Evolutionary conservation across 2,797 vertebrate species (phyloP), one percentile per base, ranked within the genome.

Genomic region (Hafferia zeledoni): DNA sequence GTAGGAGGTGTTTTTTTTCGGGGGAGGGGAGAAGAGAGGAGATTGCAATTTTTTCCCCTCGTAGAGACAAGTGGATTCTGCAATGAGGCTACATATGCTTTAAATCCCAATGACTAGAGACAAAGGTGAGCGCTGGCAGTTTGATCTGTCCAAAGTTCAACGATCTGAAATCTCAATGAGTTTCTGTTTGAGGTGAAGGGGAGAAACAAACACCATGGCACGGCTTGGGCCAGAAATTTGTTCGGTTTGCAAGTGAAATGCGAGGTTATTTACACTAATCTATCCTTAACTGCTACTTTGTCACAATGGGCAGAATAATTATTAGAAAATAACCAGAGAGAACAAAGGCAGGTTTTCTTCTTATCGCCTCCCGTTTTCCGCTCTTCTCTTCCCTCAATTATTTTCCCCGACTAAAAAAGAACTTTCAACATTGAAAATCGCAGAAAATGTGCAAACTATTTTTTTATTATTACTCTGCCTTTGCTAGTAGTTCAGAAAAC

Each of bases 141-240:
- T 94, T 94, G 89, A 93, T 95, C 90, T 93, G 97, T 96, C 95
- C 97, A 98, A 98, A 98, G 98, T 98, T 98, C 98, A 98, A 67
- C 92, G 89, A 97, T 96, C 71, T 91, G 72, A 97, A 95, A 95
- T 94, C 94, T 97, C 94, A 88, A 50, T 87, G 87, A 94, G 95
- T 93, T 96, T 93, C 86, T 95, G 85, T 96, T 94, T 94, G 94
- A 89, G 96, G 86, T 93, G 69, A 90, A 96, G 95, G 87, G 70
- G 85, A 96, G 94, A 97, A 96, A 96, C 92, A 86, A 93, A 93
- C 87, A 94, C 33, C 46, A 19, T 68, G 71, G 92, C 79, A 86
- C 24, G 24, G 74, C 68, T 93, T 90, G 75, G 82, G 60, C 75
- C 76, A 88, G 70, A 90, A 82, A 91, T 71, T 64, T 72, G 94